phyloP scores from a whole-genome alignment of 2,888 invertebrate species.

The Aspidiotus destructor region DNA sequence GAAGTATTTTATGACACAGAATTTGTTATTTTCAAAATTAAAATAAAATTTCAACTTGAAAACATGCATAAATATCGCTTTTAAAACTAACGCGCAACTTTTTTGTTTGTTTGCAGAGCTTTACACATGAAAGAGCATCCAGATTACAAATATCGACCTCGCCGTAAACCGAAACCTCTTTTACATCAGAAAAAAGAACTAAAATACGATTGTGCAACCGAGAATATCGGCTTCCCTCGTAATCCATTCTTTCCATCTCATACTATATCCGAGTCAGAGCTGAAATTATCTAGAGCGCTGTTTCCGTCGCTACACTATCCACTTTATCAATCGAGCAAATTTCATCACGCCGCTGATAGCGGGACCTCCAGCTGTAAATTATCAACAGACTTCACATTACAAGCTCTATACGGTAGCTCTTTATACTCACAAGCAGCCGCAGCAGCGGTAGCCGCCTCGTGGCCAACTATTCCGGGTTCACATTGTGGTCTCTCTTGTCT shows the following conservation, averaged over 20 bases:
- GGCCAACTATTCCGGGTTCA: conserved; percentile 44
- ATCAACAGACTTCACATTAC: conserved; percentile 33
- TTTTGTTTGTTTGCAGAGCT: conserved; percentile 53
- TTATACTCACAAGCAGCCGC: conserved; percentile 39
- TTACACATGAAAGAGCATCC: conserved; percentile 90
- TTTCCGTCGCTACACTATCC: conserved; percentile 56
- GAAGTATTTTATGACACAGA: no score
- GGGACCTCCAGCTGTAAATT: conserved; percentile 42
- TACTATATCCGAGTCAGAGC: conserved; percentile 43
- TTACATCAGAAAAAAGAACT: conserved; percentile 43
- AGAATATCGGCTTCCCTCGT: conserved; percentile 43
- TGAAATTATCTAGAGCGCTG: conserved; percentile 56
- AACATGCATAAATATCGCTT: no score
- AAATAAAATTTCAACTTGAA: no score
- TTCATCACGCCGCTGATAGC: conserved; percentile 42
- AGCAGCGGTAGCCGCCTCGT: conserved; percentile 46
- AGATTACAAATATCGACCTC: conserved; percentile 82
- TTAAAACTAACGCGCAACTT: neutral
- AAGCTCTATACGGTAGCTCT: conserved; percentile 35
- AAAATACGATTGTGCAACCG: conserved; percentile 34
- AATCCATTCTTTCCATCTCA: conserved; percentile 45
- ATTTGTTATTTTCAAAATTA: no score
- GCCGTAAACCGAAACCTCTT: conserved; percentile 68
- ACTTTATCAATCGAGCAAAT: conserved; percentile 45
- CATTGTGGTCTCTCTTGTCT: conserved; percentile 40